phyloP scores from a whole-genome alignment of 2,888 invertebrate species.

The Athetis lepigone region DNA sequence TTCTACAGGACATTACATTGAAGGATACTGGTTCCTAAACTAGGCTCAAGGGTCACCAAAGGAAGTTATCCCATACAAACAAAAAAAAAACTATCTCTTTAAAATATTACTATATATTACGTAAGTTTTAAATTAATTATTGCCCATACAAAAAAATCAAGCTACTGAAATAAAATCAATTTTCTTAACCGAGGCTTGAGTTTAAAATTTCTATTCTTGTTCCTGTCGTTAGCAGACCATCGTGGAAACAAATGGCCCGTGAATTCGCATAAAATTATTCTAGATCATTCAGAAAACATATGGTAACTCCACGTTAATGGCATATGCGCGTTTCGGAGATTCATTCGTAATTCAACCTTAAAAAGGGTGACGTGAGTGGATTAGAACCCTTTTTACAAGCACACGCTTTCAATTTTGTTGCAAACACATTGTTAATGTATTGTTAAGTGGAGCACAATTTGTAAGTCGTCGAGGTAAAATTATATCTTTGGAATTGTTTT shows the following conservation, averaged over 20 bases:
- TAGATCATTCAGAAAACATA: conserved; percentile 12
- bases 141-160: background rate
- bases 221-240: conserved; percentile 29
- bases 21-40: too few species aligned
- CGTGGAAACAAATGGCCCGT: conserved; percentile 18
- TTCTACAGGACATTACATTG: too few species aligned
- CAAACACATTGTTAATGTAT: background rate
- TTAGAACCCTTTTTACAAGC: conserved; percentile 20
- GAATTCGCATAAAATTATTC: conserved; percentile 9
- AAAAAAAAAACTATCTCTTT: too few species aligned
- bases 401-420: background rate
- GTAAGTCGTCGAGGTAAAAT: background rate
- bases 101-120: too few species aligned
- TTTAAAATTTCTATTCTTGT: conserved; percentile 18
- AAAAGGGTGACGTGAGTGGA: conserved; percentile 16
- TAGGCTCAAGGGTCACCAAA: too few species aligned
- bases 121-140: background rate
- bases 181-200: background rate
- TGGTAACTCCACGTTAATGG: conserved; percentile 1
- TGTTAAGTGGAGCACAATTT: background rate
- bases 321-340: background rate
- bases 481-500: background rate
- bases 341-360: conserved; percentile 32
- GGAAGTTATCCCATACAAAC: too few species aligned
- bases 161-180: conserved; percentile 12